phyloP scores from a whole-genome alignment of 1,140 invertebrate species.

The Pissodes strobi region DNA sequence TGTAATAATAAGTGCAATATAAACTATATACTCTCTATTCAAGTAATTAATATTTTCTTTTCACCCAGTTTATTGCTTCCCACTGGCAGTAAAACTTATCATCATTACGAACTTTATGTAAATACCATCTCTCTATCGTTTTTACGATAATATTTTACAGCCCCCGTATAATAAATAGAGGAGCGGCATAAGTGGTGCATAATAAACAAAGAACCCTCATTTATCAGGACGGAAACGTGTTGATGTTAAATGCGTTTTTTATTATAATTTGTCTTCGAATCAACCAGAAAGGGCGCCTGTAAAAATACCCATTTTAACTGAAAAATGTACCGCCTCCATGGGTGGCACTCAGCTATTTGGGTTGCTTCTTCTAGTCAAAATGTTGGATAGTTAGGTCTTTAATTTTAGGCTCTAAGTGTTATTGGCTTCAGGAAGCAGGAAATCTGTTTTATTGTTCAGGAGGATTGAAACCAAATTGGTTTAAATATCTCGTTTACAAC shows the following conservation, averaged over 20 bases:
- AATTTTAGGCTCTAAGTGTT: too few species aligned
- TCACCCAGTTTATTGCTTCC: too few species aligned
- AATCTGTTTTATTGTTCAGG: too few species aligned
- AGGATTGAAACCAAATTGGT: too few species aligned
- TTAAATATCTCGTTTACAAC: too few species aligned
- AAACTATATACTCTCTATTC: too few species aligned
- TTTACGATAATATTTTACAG: slow-evolving; percentile 4
- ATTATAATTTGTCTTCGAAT: slow-evolving; percentile 1
- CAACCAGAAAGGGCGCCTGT: neutral
- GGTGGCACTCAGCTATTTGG: too few species aligned
- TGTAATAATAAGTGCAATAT: too few species aligned
- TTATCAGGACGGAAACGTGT: slow-evolving; percentile 7
- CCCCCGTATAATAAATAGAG: neutral
- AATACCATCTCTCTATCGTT: neutral
- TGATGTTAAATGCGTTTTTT: slow-evolving; percentile 21
- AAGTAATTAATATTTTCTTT: too few species aligned
- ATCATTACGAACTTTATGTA: neutral
- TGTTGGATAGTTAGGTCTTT: too few species aligned
- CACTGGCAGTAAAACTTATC: neutral
- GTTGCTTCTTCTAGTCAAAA: too few species aligned
- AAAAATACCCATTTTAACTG: neutral
- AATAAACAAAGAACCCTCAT: neutral
- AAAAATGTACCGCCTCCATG: neutral
- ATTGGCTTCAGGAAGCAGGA: too few species aligned
- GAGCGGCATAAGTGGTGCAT: neutral